Evolutionary conservation across 2,888 invertebrate genomes (phyloP), one percentile per base, ranked within the genome.

Genomic region (Lissocephala sabroskyi): DNA sequence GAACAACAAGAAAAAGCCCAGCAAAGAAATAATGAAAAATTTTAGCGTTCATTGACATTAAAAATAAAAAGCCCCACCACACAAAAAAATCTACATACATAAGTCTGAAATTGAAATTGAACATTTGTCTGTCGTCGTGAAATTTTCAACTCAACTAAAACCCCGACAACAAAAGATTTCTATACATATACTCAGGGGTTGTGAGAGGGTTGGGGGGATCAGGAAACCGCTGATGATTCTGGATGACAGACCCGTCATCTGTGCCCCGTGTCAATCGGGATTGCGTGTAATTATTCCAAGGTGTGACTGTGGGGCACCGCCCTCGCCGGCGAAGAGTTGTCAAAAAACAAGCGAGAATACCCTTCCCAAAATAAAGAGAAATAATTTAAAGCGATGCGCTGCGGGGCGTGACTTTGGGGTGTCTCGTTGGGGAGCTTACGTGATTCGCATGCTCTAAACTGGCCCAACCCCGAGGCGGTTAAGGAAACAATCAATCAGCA

Each of bases 41-140:
- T 60, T 50, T 46, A 58, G 77, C 74, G 77, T 78, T 78, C 71
- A 65, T 78, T 71, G 71, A 71, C 71, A 67, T 59, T 56, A 50
- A 59, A 70, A 49, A 59, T 49, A 47, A 47, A 52, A 49, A 49
- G 41, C 44, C 39, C 36, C 63, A 51, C 36, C 41, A 41, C 37
- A 47, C 40, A 45, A 47, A 52, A 40, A 48, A 61, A 54, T 49
- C 18, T 39, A 54, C 55, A 37, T 40, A 46, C 56, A 52, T 35
- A 41, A 13, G 37, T 30, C 49, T 45, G 56, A 66, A 66, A 61
- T 45, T 45, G 56, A 66, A 66, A 61, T 57, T 57, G 42, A 71
- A 54, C 53, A 58, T 77, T 65, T 65, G 75, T 55, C 74, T 56
- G 74, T 48, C 45, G 42, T 32, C 49, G 16, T 42, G 17, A 50